Evolutionary conservation across 2,888 invertebrate species (phyloP), one percentile per base, ranked within the genome.

Genomic region (Nysson spinosus): DNA sequence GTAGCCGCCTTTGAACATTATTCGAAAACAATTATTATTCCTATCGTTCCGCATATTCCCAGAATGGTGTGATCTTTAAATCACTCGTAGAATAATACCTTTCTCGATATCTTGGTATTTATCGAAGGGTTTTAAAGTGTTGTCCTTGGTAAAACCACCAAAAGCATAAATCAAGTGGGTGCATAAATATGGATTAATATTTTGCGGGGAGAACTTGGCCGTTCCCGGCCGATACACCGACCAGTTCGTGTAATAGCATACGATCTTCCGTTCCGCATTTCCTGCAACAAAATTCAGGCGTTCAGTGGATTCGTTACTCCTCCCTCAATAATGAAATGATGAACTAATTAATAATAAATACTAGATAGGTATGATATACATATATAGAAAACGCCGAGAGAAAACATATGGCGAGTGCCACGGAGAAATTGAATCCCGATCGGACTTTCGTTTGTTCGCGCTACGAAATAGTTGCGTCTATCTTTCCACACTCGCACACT

Each of bases 81-180:
- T n/a, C n/a, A n/a, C n/a, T n/a, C n/a, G n/a, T n/a, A n/a, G n/a
- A 4, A 4, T 20, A 61, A 84, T 84, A 96, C 96, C 96, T 92
- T 97, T 96, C 84, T 97, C 97, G 83, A 97, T 94, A 86, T 97
- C 97, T 89, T 97, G 97, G 86, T 97, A 97, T 85, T 96, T 96
- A 88, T 97, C 97, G 85, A 96, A 97, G 0, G 96, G 96, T 77
- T 95, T 95, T 78, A 97, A 90, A 12, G 95, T 93, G 87, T 96
- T 96, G 84, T 96, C 96, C 87, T 95, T 95, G 64, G 95, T 96
- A 85, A 96, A 94, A 16, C 96, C 96, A 49, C 96, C 96, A 86
- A 97, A 97, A 4, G 96, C 96, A 88, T 97, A 97, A 72, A 97
- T 92, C 76, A 97, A 91, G 91, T 97, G 96, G 28, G 96, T 96